Evolutionary conservation across 2,888 invertebrate species (phyloP), one percentile per base, ranked within the genome.

Genomic region (Smittia sp.): DNA sequence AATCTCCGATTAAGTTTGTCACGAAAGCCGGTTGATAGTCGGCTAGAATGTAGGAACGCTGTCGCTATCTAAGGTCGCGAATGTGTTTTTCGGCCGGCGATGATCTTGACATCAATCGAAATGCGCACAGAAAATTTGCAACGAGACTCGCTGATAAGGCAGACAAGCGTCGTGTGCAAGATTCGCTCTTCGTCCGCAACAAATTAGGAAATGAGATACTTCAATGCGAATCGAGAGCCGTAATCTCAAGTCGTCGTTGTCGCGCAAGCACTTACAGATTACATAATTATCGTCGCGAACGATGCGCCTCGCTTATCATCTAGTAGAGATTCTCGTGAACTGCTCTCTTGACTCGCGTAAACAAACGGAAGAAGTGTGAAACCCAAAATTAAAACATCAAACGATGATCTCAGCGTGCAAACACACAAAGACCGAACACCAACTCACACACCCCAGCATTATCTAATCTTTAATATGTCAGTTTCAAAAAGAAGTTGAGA

Each of bases 141-240:
- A 46, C n/a, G 11, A 46, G 46, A n/a, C 46, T 46, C n/a, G 58
- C n/a, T 58, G 13, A 58, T 58, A 22, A 18, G 7, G 18, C 22
- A 9, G 13, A 58, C 9, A 32, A 32, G 32, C 32, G 32, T 6
- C 32, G 32, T 63, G 18, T 22, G 58, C 15, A 58, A 58, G 18
- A 32, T 6, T 32, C 32, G 32, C 32, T n/a, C n/a, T n/a, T n/a
- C n/a, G 13, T 52, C 4, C 46, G 11, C 46, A 46, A 46, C 46
- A 46, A 46, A 63, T 63, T 63, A 63, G 63, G 63, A 63, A 63
- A 20, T 63, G 63, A 63, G 27, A 27, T 27, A 63, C 25, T 63
- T 13, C 63, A 27, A 6, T 46, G 46, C 46, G 46, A 46, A n/a
- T 46, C 11, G 46, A 46, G 46, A n/a, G 15, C 3, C 2, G 11